Conservation (phyloP, 2,888 invertebrate genomes). For the Cetonia aurata region DNA sequence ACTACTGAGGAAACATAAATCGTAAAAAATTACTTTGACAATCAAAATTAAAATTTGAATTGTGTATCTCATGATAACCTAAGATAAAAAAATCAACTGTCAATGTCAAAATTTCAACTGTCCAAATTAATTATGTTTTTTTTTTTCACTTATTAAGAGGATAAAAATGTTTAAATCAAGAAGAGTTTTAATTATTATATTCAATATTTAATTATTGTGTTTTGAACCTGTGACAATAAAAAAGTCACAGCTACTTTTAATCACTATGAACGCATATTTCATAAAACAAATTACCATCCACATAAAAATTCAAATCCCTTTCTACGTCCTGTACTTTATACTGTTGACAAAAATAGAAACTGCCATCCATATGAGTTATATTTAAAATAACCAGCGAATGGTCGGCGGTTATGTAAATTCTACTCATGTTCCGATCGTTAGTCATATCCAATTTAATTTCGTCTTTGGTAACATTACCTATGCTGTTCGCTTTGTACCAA, state of each 20-base stretch:
- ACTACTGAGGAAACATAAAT: constrained; percentile 29
- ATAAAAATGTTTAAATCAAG: no score
- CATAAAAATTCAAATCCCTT: constrained; percentile 67
- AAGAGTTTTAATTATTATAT: no score
- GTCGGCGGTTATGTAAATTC: constrained; percentile 65
- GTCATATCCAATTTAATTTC: constrained; percentile 68
- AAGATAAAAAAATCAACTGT: constrained; percentile 1
- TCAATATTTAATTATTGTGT: no score
- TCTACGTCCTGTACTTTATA: constrained; percentile 62
- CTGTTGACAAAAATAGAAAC: constrained; percentile 69
- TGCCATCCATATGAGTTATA: constrained; percentile 64
- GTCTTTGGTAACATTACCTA: constrained; percentile 57
- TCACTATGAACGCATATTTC: no score
- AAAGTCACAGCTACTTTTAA: no score
- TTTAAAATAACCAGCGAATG: constrained; percentile 67
- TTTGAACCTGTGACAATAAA: background rate
- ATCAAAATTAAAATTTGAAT: no score
- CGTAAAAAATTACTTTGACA: no score
- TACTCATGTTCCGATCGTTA: constrained; percentile 65
- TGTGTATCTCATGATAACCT: no score
- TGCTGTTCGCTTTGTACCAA: constrained; percentile 68
- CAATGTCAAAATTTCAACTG: constrained; percentile 16
- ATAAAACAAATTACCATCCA: constrained; percentile 64
- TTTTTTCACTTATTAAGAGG: no score
- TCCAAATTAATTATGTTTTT: background rate